Evolutionary conservation across 2,888 invertebrate genomes (phyloP), one percentile per base, ranked within the genome.

Genomic region (Fabriciana adippe): DNA sequence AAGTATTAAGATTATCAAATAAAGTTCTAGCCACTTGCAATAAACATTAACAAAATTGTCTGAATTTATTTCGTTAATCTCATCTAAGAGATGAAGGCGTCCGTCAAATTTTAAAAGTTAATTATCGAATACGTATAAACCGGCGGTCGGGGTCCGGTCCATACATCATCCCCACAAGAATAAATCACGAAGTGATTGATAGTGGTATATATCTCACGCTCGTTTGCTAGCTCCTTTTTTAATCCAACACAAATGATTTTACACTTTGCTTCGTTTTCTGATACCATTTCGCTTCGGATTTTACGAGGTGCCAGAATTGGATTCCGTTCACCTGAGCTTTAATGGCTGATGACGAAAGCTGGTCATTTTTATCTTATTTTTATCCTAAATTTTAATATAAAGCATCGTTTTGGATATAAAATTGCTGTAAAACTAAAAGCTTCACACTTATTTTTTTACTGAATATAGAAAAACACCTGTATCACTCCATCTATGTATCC

Each of bases 141-240:
- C 83, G 82, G 77, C 81, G 81, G 80, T 78, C 74, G 82, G 81
- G 80, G 79, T 81, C 79, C 79, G 64, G 70, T 77, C 72, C 68
- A 92, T 92, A 88, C 90, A 92, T 92, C 92, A 92, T 90, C 85
- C 86, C 81, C 79, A 76, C 79, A 88, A 85, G 84, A 89, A 92
- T 92, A 91, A 92, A 92, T 92, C 92, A 92, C 85, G 77, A 76
- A 76, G 84, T 92, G 92, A 92, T 92, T 92, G 92, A 92, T 92
- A 87, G 90, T 88, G 81, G 82, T 79, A 79, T 85, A 89, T 86
- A 89, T 90, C 90, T 91, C 90, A 89, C 90, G 90, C 85, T 86
- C 82, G 89, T 83, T 86, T 82, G 82, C 88, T 88, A 88, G 89
- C 89, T 91, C 85, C 89, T 91, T 91, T 91, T 91, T 91, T 89